phyloP scores from a whole-genome alignment of 2,888 invertebrate genomes.

The Acleris literana region DNA sequence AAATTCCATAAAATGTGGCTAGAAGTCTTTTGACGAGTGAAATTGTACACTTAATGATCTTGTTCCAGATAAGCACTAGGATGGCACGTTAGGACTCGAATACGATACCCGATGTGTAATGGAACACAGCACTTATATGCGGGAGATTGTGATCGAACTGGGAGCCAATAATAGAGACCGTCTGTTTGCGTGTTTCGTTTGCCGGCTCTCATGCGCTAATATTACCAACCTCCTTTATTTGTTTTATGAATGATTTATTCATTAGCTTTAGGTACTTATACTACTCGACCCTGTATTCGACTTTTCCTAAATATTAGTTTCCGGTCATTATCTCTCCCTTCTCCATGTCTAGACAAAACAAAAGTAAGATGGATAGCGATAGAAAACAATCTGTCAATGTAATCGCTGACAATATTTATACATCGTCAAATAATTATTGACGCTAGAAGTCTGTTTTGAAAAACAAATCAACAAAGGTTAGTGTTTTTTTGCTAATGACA shows the following conservation, averaged over 20 bases:
- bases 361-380: too few relatives aligned
- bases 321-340: too few relatives aligned
- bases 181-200: conserved; percentile 9
- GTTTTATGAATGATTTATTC: conserved; percentile 1
- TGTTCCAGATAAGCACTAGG: conserved; percentile 45
- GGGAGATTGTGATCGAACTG: conserved; percentile 17
- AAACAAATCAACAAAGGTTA: too few relatives aligned
- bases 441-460: too few relatives aligned
- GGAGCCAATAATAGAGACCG: conserved; percentile 12
- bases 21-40: conserved; percentile 45
- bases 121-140: conserved; percentile 12
- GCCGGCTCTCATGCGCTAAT: conserved; percentile 9
- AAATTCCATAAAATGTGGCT: conserved; percentile 14
- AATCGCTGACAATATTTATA: too few relatives aligned
- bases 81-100: conserved; percentile 38
- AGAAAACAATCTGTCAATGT: too few relatives aligned
- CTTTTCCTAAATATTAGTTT: too few relatives aligned
- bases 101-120: conserved; percentile 5
- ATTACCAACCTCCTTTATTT: conserved; percentile 12
- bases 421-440: too few relatives aligned
- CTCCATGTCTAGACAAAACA: too few relatives aligned
- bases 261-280: too few relatives aligned
- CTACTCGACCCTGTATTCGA: too few relatives aligned
- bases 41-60: conserved; percentile 52
- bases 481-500: too few relatives aligned